phyloP scores from a whole-genome alignment of 2,797 vertebrate genomes.

The Malurus splendens region DNA sequence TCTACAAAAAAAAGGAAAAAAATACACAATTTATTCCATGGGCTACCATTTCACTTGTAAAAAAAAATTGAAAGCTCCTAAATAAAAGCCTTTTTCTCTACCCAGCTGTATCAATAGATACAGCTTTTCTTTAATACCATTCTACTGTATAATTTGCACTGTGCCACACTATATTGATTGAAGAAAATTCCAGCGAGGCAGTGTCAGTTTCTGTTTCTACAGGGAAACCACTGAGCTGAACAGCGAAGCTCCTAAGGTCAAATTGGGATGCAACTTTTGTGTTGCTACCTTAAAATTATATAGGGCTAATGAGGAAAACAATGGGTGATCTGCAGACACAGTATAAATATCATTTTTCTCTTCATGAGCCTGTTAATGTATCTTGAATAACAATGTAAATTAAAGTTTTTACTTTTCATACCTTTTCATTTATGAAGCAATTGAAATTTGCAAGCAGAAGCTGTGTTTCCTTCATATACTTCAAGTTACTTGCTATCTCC shows the following conservation, averaged over 20 bases:
- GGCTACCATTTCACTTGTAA: neutral
- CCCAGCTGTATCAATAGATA: slow-evolving; percentile 50
- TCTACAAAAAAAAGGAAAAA: neutral
- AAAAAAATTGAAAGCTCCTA: slow-evolving; percentile 42
- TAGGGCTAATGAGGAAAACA: neutral
- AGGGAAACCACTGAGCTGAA: slow-evolving; percentile 75
- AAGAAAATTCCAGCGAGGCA: slow-evolving; percentile 60
- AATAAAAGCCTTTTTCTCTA: slow-evolving; percentile 36
- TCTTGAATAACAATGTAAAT: neutral
- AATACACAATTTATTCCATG: neutral
- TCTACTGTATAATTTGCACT: slow-evolving; percentile 78
- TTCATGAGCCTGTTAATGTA: neutral
- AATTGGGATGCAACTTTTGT: slow-evolving; percentile 48
- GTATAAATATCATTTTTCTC: neutral
- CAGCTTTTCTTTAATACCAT: slow-evolving; percentile 50
- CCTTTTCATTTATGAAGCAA: neutral
- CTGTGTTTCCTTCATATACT: neutral
- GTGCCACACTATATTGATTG: slow-evolving; percentile 81
- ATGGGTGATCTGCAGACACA: neutral
- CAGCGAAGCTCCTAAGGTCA: slow-evolving; percentile 77
- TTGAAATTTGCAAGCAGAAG: neutral
- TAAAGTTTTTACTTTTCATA: neutral
- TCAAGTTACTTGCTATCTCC: neutral
- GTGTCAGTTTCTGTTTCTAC: slow-evolving; percentile 72
- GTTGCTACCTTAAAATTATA: slow-evolving; percentile 13